Conservation (phyloP, 1,140 invertebrate genomes). For the Acromyrmex heyeri region DNA sequence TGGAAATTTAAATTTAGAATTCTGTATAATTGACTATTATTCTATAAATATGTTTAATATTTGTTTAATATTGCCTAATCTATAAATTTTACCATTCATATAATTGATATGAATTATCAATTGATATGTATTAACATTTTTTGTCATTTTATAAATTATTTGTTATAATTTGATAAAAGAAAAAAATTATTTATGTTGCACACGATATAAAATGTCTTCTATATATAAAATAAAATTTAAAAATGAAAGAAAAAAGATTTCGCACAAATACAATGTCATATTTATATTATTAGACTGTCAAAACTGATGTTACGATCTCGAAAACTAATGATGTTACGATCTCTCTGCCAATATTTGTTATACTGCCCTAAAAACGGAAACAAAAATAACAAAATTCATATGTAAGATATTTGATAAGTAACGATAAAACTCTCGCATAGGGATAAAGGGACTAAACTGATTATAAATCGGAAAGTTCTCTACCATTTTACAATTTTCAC, state of each 20-base stretch:
- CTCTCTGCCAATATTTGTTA: slow-evolving; percentile 48
- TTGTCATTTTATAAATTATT: not conserved
- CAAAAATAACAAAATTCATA: slow-evolving; percentile 10
- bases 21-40: not conserved
- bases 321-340: slow-evolving; percentile 24
- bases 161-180: not conserved
- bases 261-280: not conserved
- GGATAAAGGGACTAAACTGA: no score
- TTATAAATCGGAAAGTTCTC: no score
- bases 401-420: no score
- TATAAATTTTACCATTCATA: not conserved
- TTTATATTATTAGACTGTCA: no score
- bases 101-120: not conserved
- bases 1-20: not conserved
- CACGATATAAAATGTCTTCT: not conserved
- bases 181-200: not conserved
- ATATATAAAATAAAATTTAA: not conserved
- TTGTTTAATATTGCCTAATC: not conserved
- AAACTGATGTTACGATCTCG: not conserved
- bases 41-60: not conserved
- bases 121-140: not conserved
- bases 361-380: slow-evolving; percentile 29
- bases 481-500: no score
- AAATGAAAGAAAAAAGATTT: not conserved
- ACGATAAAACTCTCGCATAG: no score